Evolutionary conservation across 2,113 vertebrate genomes (phyloP).

Genomic region (Emydura subglobosa): DNA sequence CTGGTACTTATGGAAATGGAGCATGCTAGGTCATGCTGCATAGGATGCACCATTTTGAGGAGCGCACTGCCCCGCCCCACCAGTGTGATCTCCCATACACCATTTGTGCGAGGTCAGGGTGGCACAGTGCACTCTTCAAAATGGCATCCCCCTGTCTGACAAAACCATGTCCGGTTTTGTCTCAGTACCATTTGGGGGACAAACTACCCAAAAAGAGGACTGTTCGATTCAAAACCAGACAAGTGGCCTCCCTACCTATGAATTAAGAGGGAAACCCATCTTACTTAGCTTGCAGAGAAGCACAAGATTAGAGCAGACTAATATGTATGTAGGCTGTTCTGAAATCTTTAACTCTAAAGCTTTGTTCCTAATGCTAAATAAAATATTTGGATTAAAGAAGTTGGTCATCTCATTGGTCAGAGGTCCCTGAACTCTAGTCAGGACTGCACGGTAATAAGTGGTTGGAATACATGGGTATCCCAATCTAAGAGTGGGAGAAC

Average conservation of each 20-base stretch:
- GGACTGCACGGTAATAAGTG: neutral
- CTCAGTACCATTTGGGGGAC: neutral
- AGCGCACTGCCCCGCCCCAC: neutral
- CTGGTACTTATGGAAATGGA: neutral
- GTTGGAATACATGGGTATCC: neutral
- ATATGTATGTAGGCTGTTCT: neutral
- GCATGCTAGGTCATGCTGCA: too few relatives aligned
- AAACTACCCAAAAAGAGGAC: too few relatives aligned
- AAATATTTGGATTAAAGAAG: neutral
- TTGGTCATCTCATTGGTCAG: neutral
- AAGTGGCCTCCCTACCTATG: neutral
- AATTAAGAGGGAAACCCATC: neutral
- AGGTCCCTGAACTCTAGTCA: neutral
- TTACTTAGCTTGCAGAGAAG: neutral
- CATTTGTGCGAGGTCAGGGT: neutral
- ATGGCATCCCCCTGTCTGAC: neutral
- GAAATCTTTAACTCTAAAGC: neutral
- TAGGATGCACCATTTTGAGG: neutral
- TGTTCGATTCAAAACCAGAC: neutral
- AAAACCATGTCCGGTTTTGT: neutral
- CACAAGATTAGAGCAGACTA: neutral
- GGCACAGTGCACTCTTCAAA: neutral
- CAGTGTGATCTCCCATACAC: neutral
- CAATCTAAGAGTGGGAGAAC: neutral
- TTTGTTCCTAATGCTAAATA: neutral